Conservation (phyloP, 2,888 invertebrate genomes). For the Zelleria hepariella region DNA sequence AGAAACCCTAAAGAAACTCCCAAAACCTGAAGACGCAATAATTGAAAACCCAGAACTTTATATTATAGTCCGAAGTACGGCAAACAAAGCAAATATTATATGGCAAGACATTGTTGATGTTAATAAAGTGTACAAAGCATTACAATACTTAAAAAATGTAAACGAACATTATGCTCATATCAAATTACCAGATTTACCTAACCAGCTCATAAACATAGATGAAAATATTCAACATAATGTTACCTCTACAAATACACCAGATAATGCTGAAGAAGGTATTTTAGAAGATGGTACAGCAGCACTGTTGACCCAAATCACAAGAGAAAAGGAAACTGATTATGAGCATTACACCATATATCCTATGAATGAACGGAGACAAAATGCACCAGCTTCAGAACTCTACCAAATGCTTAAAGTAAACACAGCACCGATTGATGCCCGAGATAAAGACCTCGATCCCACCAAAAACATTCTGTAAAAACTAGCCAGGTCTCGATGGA, state of each 20-base stretch:
- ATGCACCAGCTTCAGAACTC: conserved; percentile 13
- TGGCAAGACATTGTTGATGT: conserved; percentile 27
- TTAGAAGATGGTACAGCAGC: neutral
- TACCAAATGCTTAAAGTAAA: conserved; percentile 18
- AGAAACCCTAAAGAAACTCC: conserved; percentile 28
- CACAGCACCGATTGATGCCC: conserved; percentile 13
- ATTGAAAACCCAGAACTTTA: conserved; percentile 23
- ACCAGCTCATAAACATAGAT: conserved; percentile 4
- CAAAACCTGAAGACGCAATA: conserved; percentile 20
- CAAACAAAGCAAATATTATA: conserved; percentile 19
- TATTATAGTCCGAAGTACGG: conserved; percentile 22
- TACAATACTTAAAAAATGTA: conserved; percentile 24
- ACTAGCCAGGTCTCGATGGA: no score
- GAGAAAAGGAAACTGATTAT: conserved; percentile 10
- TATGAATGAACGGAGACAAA: conserved; percentile 12
- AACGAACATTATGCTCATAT: conserved; percentile 24
- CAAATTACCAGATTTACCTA: conserved; percentile 15
- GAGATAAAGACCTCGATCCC: conserved; percentile 15
- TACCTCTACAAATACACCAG: neutral
- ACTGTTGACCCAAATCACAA: conserved; percentile 8
- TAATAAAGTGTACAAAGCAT: conserved; percentile 22
- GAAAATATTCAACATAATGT: conserved; percentile 9
- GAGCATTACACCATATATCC: conserved; percentile 15
- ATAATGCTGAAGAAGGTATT: neutral
- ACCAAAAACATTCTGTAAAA: no score